Percentiles rank a stretch among this genome's conserved stretches.
Evolutionary conservation across 2,888 invertebrate species (phyloP).

Genomic region (Hartigia nigra): DNA sequence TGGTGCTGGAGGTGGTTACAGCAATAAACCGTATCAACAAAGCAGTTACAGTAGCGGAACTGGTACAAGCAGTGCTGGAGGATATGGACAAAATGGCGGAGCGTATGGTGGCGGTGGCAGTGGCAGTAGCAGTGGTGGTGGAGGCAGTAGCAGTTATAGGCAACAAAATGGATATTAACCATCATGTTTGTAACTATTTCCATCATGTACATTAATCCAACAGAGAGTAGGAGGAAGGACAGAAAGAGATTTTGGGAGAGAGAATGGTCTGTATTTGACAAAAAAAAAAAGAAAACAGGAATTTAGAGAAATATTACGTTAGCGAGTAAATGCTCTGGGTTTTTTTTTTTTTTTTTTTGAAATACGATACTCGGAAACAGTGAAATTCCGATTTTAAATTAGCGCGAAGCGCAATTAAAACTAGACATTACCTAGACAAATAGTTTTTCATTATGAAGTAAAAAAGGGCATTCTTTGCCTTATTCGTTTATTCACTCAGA

Average conservation of each 20-base stretch:
- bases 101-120: constrained; percentile 23
- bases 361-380: not conserved
- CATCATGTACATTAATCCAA: constrained; percentile 5
- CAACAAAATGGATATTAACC: constrained; percentile 59
- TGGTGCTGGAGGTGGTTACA: constrained; percentile 36
- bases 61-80: constrained; percentile 27
- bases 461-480: not conserved
- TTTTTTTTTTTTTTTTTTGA: not conserved
- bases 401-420: constrained; percentile 1
- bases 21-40: constrained; percentile 53
- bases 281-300: constrained; percentile 1
- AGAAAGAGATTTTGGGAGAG: constrained; percentile 8
- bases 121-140: constrained; percentile 21
- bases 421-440: not conserved
- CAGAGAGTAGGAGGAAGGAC: not conserved
- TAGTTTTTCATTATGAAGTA: not conserved
- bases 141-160: constrained; percentile 43
- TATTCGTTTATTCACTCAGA: not conserved
- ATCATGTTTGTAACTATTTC: not conserved
- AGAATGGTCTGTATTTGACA: constrained; percentile 15
- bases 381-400: not conserved
- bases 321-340: not conserved
- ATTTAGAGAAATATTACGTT: not conserved
- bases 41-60: constrained; percentile 50
- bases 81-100: constrained; percentile 21